Evolutionary conservation across 2,888 invertebrate genomes (phyloP).

Genomic region (Drosophila vallismaia): DNA sequence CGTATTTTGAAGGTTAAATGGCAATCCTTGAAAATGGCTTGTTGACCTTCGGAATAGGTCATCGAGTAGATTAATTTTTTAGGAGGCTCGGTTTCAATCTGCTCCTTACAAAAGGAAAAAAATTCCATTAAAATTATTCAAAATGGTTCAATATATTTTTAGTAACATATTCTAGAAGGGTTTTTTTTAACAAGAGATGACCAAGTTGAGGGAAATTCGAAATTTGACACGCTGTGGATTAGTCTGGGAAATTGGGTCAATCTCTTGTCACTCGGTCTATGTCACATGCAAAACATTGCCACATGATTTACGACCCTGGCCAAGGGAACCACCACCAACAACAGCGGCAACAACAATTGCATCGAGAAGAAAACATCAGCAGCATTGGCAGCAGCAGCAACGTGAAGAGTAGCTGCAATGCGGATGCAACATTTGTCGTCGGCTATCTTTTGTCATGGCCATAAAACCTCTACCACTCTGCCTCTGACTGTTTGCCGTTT

Average conservation of each 20-base stretch:
- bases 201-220: conserved; percentile 15
- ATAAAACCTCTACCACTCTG: conserved; percentile 36
- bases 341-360: conserved; percentile 19
- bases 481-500: conserved; percentile 50
- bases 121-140: too few relatives aligned
- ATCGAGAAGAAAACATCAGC: conserved; percentile 5
- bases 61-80: not conserved
- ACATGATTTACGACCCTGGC: conserved; percentile 65
- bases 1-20: conserved; percentile 16
- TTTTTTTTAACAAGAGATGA: conserved; percentile 1
- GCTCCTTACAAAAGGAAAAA: too few relatives aligned
- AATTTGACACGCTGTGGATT: conserved; percentile 50
- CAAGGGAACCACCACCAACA: conserved; percentile 41
- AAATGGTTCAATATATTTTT: not conserved
- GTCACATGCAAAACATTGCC: conserved; percentile 67
- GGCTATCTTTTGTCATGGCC: conserved; percentile 58
- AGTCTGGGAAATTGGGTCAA: conserved; percentile 41
- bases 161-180: conserved; percentile 8
- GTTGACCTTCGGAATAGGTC: not conserved
- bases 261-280: conserved; percentile 38
- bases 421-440: conserved; percentile 53
- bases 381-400: conserved; percentile 12
- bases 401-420: conserved; percentile 35
- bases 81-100: not conserved
- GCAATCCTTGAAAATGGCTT: not conserved